Evolutionary conservation across 2,888 invertebrate genomes (phyloP), one percentile per base, ranked within the genome.

Genomic region (Tetranychus truncatus): DNA sequence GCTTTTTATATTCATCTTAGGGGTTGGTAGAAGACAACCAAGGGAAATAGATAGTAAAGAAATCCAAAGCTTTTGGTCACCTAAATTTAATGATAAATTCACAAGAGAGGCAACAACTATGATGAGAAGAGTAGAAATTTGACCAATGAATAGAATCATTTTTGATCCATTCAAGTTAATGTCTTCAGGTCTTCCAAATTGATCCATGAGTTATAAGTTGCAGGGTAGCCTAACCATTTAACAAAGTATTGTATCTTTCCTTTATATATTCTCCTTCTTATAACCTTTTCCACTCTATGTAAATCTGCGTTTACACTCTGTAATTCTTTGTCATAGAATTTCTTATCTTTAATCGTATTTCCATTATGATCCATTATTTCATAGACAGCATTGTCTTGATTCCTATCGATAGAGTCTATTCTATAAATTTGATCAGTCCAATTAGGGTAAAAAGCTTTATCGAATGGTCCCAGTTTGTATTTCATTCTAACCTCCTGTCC

Each of bases 401-500:
- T 6, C 1, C 6, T 6, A 15, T 20, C 18, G 0, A 71, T 7
- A 6, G 5, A 6, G 5, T 71, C 11, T 5, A 73, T 45, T 73
- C 5, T 34, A 18, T 11, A 44, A 1, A 21, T 44, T 20, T 73
- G 6, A 34, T 73, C 73, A 1, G 73, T 73, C 73, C 73, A 73
- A n/a, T 73, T 72, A 11, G 72, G 72, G 45, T 72, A 72, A 3
- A 24, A 72, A 5, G 72, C 15, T 45, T 45, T 18, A 45, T 9
- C n/a, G 1, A 11, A 34, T 45, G 20, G 18, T 11, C 4, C 2
- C 1, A 21, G 21, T 21, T 21, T 21, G 21, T 21, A 21, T 21
- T 21, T 21, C 21, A 21, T 21, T 21, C 21, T 21, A 21, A 21
- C 21, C 1, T 21, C 21, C 1, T 21, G 21, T 1, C 21, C 21